These are phyloP conservation scores for Caenorhabditis wallacei DNA, from an alignment of 2,888 invertebrate genomes.

Conservation along the genomic window DNA sequence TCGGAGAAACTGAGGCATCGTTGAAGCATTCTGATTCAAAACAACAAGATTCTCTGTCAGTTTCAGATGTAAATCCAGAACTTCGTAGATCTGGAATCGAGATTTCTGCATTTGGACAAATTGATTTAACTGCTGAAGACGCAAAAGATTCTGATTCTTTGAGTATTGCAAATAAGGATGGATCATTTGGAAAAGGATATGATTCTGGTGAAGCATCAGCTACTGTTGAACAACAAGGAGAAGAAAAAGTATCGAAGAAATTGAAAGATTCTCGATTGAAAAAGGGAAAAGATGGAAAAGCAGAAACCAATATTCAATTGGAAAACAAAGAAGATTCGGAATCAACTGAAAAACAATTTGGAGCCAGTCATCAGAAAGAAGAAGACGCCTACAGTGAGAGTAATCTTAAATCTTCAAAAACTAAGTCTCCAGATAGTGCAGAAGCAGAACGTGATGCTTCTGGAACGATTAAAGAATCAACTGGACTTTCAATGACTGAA, in stretches of 20 bases:
- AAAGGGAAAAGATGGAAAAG: slow-evolving; percentile 3
- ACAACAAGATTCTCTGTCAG: slow-evolving; percentile 30
- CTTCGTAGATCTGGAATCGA: slow-evolving; percentile 48
- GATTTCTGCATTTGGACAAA: slow-evolving; percentile 56
- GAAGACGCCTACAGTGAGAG: slow-evolving; percentile 20
- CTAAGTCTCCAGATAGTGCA: slow-evolving; percentile 3
- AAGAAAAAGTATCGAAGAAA: slow-evolving; percentile 28
- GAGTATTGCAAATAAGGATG: slow-evolving; percentile 32
- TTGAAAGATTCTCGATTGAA: slow-evolving; percentile 8
- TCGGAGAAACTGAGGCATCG: slow-evolving; percentile 39
- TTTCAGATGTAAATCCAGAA: slow-evolving; percentile 52
- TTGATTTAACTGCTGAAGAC: slow-evolving; percentile 46
- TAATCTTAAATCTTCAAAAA: slow-evolving; percentile 12
- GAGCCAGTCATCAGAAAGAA: not conserved
- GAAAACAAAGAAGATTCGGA: not conserved
- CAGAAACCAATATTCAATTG: not conserved
- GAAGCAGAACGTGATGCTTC: not conserved
- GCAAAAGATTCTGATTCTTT: slow-evolving; percentile 17
- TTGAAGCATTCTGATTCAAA: slow-evolving; percentile 3
- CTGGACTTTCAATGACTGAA: slow-evolving; percentile 5
- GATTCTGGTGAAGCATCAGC: slow-evolving; percentile 48
- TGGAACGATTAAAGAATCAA: not conserved
- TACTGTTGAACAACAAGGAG: slow-evolving; percentile 50
- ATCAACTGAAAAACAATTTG: not conserved
- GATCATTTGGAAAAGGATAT: slow-evolving; percentile 19